Conservation (phyloP, 2,113 vertebrate genomes). For the Rallus limicola region DNA sequence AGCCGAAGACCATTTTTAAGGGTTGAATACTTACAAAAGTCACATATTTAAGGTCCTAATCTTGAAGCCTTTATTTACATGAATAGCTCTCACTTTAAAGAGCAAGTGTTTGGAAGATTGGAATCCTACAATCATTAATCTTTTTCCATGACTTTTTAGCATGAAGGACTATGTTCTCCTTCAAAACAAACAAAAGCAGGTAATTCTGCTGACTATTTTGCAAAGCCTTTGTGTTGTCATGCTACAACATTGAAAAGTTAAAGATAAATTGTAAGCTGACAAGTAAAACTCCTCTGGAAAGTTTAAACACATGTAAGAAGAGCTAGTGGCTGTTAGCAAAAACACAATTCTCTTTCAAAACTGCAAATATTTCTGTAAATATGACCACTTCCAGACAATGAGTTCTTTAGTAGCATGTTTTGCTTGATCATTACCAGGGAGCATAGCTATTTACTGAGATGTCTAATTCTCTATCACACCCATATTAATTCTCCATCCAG, state of each 20-base stretch:
- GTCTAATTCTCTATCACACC: not conserved
- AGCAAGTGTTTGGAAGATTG: conserved; percentile 12
- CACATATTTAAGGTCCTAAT: not conserved
- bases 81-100: not conserved
- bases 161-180: not conserved
- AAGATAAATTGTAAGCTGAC: not conserved
- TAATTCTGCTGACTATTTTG: not conserved
- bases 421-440: not conserved
- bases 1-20: not conserved
- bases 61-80: conserved; percentile 5
- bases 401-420: not conserved
- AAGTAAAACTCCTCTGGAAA: not conserved
- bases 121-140: conserved; percentile 42
- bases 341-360: not conserved
- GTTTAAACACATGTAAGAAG: not conserved
- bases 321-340: not conserved
- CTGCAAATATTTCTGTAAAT: not conserved
- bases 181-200: conserved; percentile 4
- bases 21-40: not conserved
- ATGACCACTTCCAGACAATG: rapidly evolving
- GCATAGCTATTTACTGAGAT: not conserved
- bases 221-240: not conserved
- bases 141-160: conserved; percentile 12
- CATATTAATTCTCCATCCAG: not conserved
- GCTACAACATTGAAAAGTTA: not conserved